These are phyloP conservation scores for Argopecten irradians DNA, from an alignment of 1,140 invertebrate genomes.

Conservation along the genomic window DNA sequence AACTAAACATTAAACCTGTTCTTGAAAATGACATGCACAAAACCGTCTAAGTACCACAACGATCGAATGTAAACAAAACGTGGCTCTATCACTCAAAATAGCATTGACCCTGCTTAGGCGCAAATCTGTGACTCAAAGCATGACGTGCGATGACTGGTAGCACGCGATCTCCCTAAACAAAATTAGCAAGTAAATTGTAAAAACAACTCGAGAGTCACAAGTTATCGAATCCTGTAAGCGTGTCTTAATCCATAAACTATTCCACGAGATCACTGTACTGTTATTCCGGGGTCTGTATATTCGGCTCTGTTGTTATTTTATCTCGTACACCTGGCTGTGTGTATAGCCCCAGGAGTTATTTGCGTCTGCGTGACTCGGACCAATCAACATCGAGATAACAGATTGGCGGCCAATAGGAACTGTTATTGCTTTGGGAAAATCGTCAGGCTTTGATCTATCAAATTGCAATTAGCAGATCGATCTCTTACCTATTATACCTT, in stretches of 20 bases:
- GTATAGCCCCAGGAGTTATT: background rate
- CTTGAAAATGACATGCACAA: background rate
- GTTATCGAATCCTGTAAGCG: background rate
- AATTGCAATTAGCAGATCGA: slow-evolving; percentile 1
- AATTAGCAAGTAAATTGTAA: slow-evolving; percentile 1
- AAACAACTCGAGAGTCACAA: background rate
- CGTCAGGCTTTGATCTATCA: background rate
- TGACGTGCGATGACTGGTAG: background rate
- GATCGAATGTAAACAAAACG: slow-evolving; percentile 21
- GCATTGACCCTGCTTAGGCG: slow-evolving; percentile 13
- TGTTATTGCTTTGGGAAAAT: background rate
- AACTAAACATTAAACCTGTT: background rate
- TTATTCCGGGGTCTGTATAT: background rate
- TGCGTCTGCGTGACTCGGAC: background rate
- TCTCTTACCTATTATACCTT: too few relatives aligned
- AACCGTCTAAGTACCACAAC: background rate
- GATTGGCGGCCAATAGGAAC: slow-evolving; percentile 14
- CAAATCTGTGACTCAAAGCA: slow-evolving; percentile 19
- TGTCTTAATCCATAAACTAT: background rate
- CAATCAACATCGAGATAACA: background rate
- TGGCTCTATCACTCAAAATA: slow-evolving; percentile 3
- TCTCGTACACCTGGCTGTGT: background rate
- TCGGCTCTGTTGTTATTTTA: background rate
- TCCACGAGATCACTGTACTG: background rate
- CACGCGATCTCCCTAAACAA: background rate